A percentile compares a stretch with the other conserved stretches of the same genome.
Evolutionary conservation across 2,888 invertebrate species (phyloP).

Genomic region (Acrobasis suavella): DNA sequence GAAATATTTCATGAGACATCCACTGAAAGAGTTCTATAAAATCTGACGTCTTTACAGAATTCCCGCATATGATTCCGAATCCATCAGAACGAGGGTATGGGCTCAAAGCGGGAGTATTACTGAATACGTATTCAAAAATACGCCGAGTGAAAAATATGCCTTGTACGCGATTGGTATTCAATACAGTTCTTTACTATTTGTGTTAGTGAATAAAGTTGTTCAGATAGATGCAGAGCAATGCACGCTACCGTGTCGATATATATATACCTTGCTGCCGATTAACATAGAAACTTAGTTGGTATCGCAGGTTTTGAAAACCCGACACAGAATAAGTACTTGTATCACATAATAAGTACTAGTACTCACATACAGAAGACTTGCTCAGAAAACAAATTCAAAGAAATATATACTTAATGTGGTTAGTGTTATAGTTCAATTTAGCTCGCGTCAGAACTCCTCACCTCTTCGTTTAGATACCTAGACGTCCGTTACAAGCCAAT

Average conservation of each 20-base stretch:
- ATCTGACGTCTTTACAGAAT: constrained; percentile 17
- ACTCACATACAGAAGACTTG: too few species aligned
- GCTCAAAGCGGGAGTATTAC: constrained; percentile 8
- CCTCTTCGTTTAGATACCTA: too few species aligned
- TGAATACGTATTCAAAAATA: constrained; percentile 18
- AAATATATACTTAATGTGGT: too few species aligned
- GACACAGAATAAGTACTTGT: too few species aligned
- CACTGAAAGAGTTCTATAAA: constrained; percentile 12
- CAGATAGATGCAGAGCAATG: background rate
- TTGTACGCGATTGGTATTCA: constrained; percentile 13
- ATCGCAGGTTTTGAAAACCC: too few species aligned
- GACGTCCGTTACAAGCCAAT: too few species aligned
- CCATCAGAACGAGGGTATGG: constrained; percentile 1
- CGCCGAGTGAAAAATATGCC: constrained; percentile 13
- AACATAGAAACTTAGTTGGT: too few species aligned
- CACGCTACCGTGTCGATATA: background rate
- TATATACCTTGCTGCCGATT: too few species aligned
- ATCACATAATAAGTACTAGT: too few species aligned
- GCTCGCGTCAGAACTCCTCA: too few species aligned
- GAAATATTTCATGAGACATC: background rate
- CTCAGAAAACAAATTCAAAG: too few species aligned
- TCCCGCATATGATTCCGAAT: constrained; percentile 13
- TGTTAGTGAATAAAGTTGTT: constrained; percentile 6
- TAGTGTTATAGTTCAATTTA: too few species aligned
- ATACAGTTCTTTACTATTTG: constrained; percentile 6